Evolutionary conservation across 1,140 invertebrate genomes (phyloP), one percentile per base, ranked within the genome.

Genomic region (Trachymyrmex septentrionalis): DNA sequence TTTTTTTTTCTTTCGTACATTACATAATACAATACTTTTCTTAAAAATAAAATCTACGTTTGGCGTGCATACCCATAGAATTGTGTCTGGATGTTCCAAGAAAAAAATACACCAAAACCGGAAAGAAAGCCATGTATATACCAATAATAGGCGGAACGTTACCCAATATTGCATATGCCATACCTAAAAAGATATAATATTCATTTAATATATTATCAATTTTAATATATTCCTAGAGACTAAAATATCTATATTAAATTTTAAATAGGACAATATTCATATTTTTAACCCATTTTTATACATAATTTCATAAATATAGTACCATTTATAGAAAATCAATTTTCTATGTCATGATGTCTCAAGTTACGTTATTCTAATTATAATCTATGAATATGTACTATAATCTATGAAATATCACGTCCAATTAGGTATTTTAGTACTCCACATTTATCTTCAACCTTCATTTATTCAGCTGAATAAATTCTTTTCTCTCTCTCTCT

Each of bases 121-220:
- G 98, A 95, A 99, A 99, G 91, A 99, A 98, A 0, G 98, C 98
- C 96, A 99, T 99, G 94, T 99, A 99, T 3, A 99, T 96, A 6
- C 99, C 99, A 78, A 97, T 96, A 48, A 99, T 97, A 0, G 99
- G 97, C 0, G 97, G 97, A 1, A 99, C 97, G 86, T 97, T 97
- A 0, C 97, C 98, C 64, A 99, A 94, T 73, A 99, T 95, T 9
- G 98, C 98, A 95, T 99, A 99, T 0, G 98, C 98, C 97, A 99
- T 98, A 84, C 98, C 98, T 98, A 9, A 86, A 10, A 27, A 19
- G 12, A 7, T 44, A 69, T 7, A 78, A 61, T n/a, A 59, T 48
- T 5, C 16, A 81, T 64, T 64, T 38, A 38, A 16, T 59, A 14
- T 44, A 61, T 63, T 69, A 69, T 48, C 38, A 9, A 44, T 44